phyloP scores from a whole-genome alignment of 2,113 vertebrate genomes.

The Atlantisia rogersi region DNA sequence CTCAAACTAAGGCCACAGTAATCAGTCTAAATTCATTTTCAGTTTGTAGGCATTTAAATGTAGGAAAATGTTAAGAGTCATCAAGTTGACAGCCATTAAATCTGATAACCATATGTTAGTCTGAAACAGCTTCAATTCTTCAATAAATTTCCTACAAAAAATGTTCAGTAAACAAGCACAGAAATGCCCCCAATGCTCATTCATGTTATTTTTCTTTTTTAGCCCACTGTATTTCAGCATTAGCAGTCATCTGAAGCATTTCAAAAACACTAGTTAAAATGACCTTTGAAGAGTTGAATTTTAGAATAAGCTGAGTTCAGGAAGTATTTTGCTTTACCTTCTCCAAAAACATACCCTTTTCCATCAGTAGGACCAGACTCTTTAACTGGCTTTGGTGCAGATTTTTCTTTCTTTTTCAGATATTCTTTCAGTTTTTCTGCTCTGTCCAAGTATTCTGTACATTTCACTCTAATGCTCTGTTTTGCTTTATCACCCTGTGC shows the following conservation, averaged over 20 bases:
- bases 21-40: neutral
- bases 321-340: slow-evolving; percentile 43
- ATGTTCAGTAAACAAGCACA: neutral
- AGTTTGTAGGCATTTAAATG: neutral
- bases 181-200: neutral
- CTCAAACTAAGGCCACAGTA: neutral
- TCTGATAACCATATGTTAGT: neutral
- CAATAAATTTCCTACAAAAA: neutral
- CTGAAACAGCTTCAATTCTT: neutral
- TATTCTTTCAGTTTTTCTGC: slow-evolving; percentile 96
- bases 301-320: neutral
- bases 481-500: slow-evolving; percentile 94
- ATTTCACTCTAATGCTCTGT: slow-evolving; percentile 91
- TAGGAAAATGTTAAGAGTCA: neutral
- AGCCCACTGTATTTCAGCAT: neutral
- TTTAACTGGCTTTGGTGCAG: slow-evolving; percentile 89
- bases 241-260: neutral
- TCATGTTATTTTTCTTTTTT: neutral
- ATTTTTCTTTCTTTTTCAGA: slow-evolving; percentile 91
- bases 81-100: neutral
- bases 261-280: neutral
- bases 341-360: slow-evolving; percentile 85
- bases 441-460: slow-evolving; percentile 92
- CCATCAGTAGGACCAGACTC: slow-evolving; percentile 85
- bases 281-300: neutral